Conservation (phyloP, 2,113 vertebrate genomes). For the Brienomyrus brachyistius region DNA sequence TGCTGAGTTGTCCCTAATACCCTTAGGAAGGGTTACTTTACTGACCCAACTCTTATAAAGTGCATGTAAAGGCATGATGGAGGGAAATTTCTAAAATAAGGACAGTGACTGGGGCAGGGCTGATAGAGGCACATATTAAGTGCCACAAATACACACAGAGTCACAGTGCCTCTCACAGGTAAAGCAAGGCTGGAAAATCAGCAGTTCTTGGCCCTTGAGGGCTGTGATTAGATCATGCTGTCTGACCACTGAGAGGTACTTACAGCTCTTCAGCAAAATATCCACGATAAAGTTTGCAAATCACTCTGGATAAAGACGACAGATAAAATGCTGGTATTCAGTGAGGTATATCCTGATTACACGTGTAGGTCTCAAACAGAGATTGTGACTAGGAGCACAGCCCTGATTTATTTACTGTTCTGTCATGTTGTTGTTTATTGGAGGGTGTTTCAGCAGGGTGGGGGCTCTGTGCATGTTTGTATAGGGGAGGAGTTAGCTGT, state of each 20-base stretch:
- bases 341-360: background rate
- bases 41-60: background rate
- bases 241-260: background rate
- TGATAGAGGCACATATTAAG: background rate
- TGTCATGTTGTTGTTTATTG: background rate
- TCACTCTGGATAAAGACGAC: background rate
- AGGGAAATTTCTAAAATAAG: background rate
- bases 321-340: background rate
- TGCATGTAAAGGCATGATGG: background rate
- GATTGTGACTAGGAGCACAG: background rate
- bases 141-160: background rate
- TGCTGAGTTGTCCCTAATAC: background rate
- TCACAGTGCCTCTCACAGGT: background rate
- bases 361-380: background rate
- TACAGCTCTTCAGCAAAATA: background rate
- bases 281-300: background rate
- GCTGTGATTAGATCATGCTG: background rate
- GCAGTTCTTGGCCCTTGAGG: background rate
- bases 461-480: background rate
- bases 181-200: background rate
- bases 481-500: constrained; percentile 7
- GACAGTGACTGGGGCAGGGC: background rate
- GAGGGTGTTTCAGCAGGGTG: background rate
- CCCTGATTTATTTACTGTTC: background rate
- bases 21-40: background rate